These are phyloP conservation scores for Polymixis flavicincta DNA, from an alignment of 2,888 invertebrate genomes.

Conservation along the genomic window DNA sequence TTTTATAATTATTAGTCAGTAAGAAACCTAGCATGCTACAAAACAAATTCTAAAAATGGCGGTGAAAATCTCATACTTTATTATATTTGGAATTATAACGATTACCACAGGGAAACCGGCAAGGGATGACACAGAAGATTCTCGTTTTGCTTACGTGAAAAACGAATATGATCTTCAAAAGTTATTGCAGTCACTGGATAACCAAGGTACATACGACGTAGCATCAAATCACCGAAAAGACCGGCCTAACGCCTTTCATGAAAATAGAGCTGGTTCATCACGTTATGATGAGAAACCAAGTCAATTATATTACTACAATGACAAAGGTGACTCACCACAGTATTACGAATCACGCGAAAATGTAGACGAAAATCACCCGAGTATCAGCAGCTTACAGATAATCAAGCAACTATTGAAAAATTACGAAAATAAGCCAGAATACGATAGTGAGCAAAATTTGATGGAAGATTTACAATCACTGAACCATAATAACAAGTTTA, in stretches of 20 bases:
- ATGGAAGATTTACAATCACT: slow-evolving; percentile 22
- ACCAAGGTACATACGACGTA: slow-evolving; percentile 46
- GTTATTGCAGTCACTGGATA: slow-evolving; percentile 43
- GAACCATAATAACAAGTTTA: background rate
- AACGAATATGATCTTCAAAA: slow-evolving; percentile 43
- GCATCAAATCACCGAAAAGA: slow-evolving; percentile 26
- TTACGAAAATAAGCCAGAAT: slow-evolving; percentile 6
- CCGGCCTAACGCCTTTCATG: slow-evolving; percentile 8
- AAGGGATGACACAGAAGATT: slow-evolving; percentile 14
- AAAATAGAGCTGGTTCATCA: slow-evolving; percentile 23
- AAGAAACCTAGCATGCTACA: slow-evolving; percentile 34
- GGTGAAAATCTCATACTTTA: slow-evolving; percentile 33
- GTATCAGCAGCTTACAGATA: slow-evolving; percentile 34
- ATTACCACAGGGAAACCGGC: slow-evolving; percentile 26
- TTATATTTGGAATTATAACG: slow-evolving; percentile 52
- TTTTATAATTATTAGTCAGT: slow-evolving; percentile 45
- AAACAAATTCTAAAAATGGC: slow-evolving; percentile 41
- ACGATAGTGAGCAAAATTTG: slow-evolving; percentile 19
- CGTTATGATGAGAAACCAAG: slow-evolving; percentile 21
- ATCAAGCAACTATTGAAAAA: slow-evolving; percentile 42
- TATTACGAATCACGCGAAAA: slow-evolving; percentile 13
- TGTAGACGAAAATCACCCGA: slow-evolving; percentile 1
- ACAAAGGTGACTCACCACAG: slow-evolving; percentile 9
- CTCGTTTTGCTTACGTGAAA: slow-evolving; percentile 9
- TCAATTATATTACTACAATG: background rate